These are phyloP conservation scores for Helicolenus hilgendorfi DNA, from an alignment of 2,797 vertebrate genomes.

Conservation along the genomic window DNA sequence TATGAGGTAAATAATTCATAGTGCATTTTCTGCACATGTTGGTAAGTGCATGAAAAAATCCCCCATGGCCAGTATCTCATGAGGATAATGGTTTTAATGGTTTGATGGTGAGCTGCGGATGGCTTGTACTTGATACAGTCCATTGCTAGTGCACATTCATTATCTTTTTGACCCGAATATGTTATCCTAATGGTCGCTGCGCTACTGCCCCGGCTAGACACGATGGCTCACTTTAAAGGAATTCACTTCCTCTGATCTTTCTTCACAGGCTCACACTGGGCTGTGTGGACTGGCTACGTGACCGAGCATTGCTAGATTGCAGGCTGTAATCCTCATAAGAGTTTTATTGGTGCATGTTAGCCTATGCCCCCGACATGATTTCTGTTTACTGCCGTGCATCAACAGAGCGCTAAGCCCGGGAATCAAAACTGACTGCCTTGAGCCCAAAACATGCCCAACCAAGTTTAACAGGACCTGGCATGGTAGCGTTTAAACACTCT, in stretches of 20 bases:
- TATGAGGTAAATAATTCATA: constrained; percentile 34
- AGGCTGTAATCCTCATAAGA: constrained; percentile 19
- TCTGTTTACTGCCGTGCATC: constrained; percentile 23
- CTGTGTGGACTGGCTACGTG: constrained; percentile 1
- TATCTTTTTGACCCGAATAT: constrained; percentile 76
- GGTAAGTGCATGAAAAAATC: constrained; percentile 7
- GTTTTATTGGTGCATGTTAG: constrained; percentile 42
- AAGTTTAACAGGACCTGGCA: constrained; percentile 66
- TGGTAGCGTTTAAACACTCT: constrained; percentile 67
- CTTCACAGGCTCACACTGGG: constrained; percentile 51
- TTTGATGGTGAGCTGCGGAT: constrained; percentile 40
- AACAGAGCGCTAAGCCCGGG: constrained; percentile 24
- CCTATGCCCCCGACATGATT: constrained; percentile 19
- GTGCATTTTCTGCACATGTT: constrained; percentile 37
- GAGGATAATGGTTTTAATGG: constrained; percentile 30
- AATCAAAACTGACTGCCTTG: constrained; percentile 58
- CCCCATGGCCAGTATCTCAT: constrained; percentile 5
- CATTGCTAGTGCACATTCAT: constrained; percentile 77
- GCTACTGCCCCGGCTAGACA: constrained; percentile 53
- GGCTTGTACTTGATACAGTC: constrained; percentile 34
- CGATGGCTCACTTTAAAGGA: constrained; percentile 73
- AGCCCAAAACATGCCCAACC: constrained; percentile 48
- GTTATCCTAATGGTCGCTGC: constrained; percentile 69
- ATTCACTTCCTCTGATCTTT: constrained; percentile 69
- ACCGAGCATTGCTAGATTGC: constrained; percentile 16